Conservation (phyloP, 2,888 invertebrate species). For the Chorisops tibialis region DNA sequence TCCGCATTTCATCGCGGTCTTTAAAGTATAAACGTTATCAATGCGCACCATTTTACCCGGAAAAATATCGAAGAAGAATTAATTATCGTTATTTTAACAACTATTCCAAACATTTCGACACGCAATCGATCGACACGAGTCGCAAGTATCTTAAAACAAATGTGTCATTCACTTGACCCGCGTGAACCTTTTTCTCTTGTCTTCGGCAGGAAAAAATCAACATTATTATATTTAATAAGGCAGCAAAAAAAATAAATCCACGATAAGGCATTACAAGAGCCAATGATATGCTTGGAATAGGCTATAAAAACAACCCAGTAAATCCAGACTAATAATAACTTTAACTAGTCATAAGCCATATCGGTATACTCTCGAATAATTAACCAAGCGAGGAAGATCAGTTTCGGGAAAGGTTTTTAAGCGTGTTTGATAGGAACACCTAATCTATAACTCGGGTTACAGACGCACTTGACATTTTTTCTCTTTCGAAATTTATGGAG, state of each 20-base stretch:
- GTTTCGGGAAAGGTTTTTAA: slow-evolving; percentile 5
- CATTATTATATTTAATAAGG: not conserved
- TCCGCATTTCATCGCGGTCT: too few species aligned
- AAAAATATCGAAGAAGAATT: too few species aligned
- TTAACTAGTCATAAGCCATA: not conserved
- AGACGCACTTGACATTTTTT: slow-evolving; percentile 20
- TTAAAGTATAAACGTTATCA: too few species aligned
- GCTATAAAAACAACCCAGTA: not conserved
- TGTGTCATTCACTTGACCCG: slow-evolving; percentile 27
- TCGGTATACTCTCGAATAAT: too few species aligned
- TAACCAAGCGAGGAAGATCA: slow-evolving; percentile 3
- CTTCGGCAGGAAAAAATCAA: not conserved
- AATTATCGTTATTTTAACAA: too few species aligned
- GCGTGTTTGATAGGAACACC: slow-evolving; percentile 14
- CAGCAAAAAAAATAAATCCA: not conserved
- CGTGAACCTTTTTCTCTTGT: slow-evolving; percentile 12
- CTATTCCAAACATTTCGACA: too few species aligned
- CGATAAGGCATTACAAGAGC: slow-evolving; percentile 1
- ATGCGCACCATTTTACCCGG: too few species aligned
- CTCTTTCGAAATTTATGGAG: slow-evolving; percentile 16
- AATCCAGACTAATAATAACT: not conserved
- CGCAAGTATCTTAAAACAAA: slow-evolving; percentile 19
- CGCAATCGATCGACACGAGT: slow-evolving; percentile 3
- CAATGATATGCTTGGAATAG: slow-evolving; percentile 1
- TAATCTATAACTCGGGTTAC: slow-evolving; percentile 21